These are phyloP conservation scores for Tor tambroides DNA, from an alignment of 2,113 vertebrate genomes.

Conservation along the genomic window DNA sequence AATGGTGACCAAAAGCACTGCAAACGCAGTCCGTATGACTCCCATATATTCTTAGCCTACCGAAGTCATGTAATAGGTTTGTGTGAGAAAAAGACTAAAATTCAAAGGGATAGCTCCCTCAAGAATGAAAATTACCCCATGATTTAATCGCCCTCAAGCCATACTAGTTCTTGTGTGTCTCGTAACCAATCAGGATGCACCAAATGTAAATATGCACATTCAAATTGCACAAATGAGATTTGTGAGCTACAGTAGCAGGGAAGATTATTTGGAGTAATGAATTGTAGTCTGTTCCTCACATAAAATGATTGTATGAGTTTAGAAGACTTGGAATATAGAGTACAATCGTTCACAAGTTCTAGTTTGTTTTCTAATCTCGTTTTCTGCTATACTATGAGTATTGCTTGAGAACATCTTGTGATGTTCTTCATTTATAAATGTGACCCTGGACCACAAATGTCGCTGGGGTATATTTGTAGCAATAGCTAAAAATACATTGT, in stretches of 20 bases:
- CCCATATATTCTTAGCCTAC: not conserved
- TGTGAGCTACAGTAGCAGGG: not conserved
- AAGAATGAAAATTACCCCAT: not conserved
- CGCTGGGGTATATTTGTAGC: too few species aligned
- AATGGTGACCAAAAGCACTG: not conserved
- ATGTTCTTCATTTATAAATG: not conserved
- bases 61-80: not conserved
- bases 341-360: not conserved
- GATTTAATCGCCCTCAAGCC: too few species aligned
- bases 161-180: not conserved
- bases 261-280: not conserved
- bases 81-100: not conserved
- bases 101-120: not conserved
- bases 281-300: not conserved
- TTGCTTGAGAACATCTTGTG: too few species aligned
- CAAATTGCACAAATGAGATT: not conserved
- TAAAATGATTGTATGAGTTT: not conserved
- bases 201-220: not conserved
- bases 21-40: not conserved
- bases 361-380: not conserved
- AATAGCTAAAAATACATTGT: too few species aligned
- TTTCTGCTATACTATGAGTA: not conserved
- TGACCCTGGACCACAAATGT: too few species aligned
- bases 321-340: not conserved
- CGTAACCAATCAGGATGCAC: not conserved